phyloP scores from a whole-genome alignment of 35 echinoderm and acorn worm genomes.

The Ptychodera flava region DNA sequence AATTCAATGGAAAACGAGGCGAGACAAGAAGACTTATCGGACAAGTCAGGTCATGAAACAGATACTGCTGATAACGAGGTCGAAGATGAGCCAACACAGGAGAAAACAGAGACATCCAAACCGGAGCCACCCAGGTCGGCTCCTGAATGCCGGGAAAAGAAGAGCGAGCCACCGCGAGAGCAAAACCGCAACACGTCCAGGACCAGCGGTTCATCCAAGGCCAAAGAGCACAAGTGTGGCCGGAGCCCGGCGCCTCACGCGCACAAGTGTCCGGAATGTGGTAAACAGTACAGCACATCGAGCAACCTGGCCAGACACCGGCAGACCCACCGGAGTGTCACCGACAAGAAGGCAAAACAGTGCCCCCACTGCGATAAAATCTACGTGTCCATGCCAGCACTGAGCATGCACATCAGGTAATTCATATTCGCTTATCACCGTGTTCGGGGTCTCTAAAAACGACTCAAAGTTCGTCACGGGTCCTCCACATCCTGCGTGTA shows the following conservation, averaged over 20 bases:
- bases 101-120: neutral
- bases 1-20: neutral
- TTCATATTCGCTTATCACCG: too few relatives aligned
- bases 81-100: neutral
- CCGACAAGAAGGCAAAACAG: slow-evolving; percentile 89
- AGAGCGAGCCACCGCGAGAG: neutral
- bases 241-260: neutral
- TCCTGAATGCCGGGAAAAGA: neutral
- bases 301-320: slow-evolving; percentile 94
- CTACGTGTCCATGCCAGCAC: slow-evolving; percentile 99
- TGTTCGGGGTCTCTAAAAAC: too few relatives aligned
- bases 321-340: slow-evolving; percentile 94
- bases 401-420: slow-evolving; percentile 99
- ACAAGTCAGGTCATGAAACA: neutral
- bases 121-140: too few relatives aligned
- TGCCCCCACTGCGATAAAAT: slow-evolving; percentile 98
- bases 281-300: slow-evolving; percentile 95
- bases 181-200: neutral
- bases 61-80: neutral
- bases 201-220: neutral
- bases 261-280: slow-evolving; percentile 82
- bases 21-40: neutral
- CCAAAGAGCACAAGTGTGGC: neutral
- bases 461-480: too few relatives aligned
- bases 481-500: too few relatives aligned